phyloP scores from a whole-genome alignment of 2,113 vertebrate species.

The Varanus komodoensis region DNA sequence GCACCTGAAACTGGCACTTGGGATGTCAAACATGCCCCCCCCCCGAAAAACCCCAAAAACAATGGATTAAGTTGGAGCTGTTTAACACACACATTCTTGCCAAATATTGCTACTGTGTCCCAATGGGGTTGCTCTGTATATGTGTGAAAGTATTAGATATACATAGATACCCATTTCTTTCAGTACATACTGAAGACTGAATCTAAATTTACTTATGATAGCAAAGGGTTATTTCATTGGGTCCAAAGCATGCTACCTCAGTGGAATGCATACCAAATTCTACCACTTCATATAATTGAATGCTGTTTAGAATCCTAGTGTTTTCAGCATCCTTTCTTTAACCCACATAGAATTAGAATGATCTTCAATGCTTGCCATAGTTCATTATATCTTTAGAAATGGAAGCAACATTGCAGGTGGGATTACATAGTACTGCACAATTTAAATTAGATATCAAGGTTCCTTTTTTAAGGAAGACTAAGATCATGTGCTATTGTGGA shows the following conservation, averaged over 20 bases:
- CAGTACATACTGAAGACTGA: not conserved
- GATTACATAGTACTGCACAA: not conserved
- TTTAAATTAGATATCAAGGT: not conserved
- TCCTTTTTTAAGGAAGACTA: not conserved
- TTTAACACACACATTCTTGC: too few species aligned
- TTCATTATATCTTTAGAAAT: not conserved
- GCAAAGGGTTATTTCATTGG: not conserved
- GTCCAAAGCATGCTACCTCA: too few species aligned
- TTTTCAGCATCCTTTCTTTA: not conserved
- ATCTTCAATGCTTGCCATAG: not conserved
- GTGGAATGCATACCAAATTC: not conserved
- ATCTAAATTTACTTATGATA: not conserved
- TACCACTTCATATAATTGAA: not conserved
- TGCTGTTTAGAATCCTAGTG: not conserved
- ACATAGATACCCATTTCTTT: not conserved
- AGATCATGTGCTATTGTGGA: not conserved
- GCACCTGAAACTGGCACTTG: too few species aligned
- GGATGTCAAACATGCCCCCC: too few species aligned
- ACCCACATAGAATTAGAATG: not conserved
- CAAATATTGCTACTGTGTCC: too few species aligned
- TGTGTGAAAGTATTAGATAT: too few species aligned
- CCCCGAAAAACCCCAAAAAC: too few species aligned
- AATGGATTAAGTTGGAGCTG: too few species aligned
- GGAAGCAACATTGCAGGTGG: not conserved
- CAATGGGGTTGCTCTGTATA: too few species aligned